Conservation (phyloP, 2,113 vertebrate genomes). For the Lagopus leucura region DNA sequence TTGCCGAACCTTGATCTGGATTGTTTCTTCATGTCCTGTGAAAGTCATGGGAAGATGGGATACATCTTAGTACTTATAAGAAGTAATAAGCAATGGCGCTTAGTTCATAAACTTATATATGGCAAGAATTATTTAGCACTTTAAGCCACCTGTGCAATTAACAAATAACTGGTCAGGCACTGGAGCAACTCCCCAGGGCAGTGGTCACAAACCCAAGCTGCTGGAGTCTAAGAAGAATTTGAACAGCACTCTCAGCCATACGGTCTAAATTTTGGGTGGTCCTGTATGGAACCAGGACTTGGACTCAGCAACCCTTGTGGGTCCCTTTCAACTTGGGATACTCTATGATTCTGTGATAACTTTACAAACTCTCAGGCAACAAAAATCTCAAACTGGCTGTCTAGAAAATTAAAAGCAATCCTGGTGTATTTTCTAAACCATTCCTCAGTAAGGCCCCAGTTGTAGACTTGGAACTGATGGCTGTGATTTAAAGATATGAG, state of each 20-base stretch:
- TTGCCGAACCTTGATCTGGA: conserved; percentile 91
- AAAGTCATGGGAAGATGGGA: not conserved
- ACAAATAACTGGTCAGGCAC: not conserved
- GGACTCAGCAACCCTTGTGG: no score
- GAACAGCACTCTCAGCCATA: no score
- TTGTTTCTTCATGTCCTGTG: conserved; percentile 85
- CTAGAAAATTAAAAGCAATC: not conserved
- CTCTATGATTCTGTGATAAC: not conserved
- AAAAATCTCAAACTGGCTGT: not conserved
- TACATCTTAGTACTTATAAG: not conserved
- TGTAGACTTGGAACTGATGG: conserved; percentile 28
- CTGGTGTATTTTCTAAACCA: not conserved
- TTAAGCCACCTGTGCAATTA: not conserved
- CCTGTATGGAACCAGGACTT: no score
- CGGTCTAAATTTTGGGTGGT: no score
- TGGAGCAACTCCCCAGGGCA: no score
- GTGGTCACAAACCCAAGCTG: no score
- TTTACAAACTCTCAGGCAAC: not conserved
- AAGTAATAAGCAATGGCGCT: not conserved
- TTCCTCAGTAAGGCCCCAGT: conserved; percentile 15
- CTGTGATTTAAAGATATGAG: not conserved
- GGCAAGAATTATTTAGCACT: not conserved
- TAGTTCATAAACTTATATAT: not conserved
- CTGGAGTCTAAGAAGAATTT: no score
- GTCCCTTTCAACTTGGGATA: no score